Conservation (phyloP, 2,888 invertebrate species). For the Plebejus argus region DNA sequence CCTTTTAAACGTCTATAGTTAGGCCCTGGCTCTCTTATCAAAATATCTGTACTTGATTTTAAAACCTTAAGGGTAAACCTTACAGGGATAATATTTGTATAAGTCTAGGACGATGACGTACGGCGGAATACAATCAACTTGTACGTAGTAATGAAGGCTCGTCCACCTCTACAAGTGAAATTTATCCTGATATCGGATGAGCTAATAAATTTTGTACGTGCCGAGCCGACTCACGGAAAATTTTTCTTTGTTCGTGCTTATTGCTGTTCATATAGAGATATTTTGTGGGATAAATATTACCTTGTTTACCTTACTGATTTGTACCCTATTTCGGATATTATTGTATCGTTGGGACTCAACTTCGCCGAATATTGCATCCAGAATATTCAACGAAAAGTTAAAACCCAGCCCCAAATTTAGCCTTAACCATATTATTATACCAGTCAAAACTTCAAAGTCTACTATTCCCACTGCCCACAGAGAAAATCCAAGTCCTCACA, state of each 20-base stretch:
- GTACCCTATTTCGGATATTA: neutral
- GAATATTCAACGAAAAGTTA: neutral
- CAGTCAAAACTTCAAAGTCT: neutral
- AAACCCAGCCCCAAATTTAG: neutral
- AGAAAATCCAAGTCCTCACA: neutral
- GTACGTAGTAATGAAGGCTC: neutral
- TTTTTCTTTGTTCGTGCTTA: slow-evolving; percentile 44
- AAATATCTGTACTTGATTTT: too few relatives aligned
- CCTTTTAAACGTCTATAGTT: too few relatives aligned
- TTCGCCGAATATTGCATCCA: neutral
- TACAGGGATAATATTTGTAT: neutral
- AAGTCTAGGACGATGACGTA: neutral
- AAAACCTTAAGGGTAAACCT: neutral
- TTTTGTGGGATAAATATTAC: neutral
- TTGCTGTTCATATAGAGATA: slow-evolving; percentile 9
- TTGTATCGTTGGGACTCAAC: neutral
- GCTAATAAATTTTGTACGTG: slow-evolving; percentile 74
- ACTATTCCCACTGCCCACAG: neutral
- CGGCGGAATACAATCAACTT: neutral
- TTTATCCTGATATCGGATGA: slow-evolving; percentile 72
- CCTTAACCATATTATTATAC: neutral
- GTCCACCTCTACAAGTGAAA: slow-evolving; percentile 46
- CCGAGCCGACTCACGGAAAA: slow-evolving; percentile 55
- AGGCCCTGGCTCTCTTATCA: too few relatives aligned
- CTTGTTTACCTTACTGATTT: neutral